These are phyloP conservation scores for Denticeps clupeoides DNA, from an alignment of 2,797 vertebrate species.

Conservation along the genomic window DNA sequence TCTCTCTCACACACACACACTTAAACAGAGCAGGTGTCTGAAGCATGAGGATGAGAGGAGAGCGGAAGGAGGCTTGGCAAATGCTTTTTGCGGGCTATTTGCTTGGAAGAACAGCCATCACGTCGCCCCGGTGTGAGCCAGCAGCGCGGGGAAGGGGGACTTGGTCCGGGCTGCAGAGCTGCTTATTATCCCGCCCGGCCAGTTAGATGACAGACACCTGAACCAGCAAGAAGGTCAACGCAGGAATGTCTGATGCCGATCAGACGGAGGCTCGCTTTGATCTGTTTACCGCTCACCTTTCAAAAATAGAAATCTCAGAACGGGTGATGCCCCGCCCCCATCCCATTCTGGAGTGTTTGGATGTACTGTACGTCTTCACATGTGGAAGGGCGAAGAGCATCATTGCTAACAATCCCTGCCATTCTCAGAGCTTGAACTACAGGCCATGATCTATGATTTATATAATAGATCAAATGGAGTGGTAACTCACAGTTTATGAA, in stretches of 20 bases:
- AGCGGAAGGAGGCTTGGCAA: not conserved
- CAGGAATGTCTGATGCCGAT: slow-evolving; percentile 38
- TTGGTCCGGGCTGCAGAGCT: slow-evolving; percentile 19
- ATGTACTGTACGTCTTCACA: slow-evolving; percentile 17
- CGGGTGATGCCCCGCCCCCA: slow-evolving; percentile 23
- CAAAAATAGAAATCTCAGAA: slow-evolving; percentile 53
- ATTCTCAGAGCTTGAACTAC: no score
- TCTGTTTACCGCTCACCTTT: slow-evolving; percentile 52
- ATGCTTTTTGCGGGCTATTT: slow-evolving; percentile 2
- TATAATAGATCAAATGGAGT: no score
- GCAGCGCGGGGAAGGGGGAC: not conserved
- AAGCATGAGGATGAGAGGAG: not conserved
- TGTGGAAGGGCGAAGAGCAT: no score
- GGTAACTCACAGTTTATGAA: no score
- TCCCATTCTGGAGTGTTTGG: slow-evolving; percentile 11
- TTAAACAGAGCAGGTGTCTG: not conserved
- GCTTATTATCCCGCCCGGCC: slow-evolving; percentile 10
- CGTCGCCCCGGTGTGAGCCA: not conserved
- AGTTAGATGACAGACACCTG: slow-evolving; percentile 44
- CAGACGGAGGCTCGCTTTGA: slow-evolving; percentile 42
- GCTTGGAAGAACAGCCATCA: slow-evolving; percentile 1
- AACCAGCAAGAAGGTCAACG: slow-evolving; percentile 51
- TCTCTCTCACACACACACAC: not conserved
- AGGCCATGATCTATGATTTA: no score
- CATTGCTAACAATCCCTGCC: no score